Evolutionary conservation across 2,797 vertebrate species (phyloP).

Genomic region (Notolabrus celidotus): DNA sequence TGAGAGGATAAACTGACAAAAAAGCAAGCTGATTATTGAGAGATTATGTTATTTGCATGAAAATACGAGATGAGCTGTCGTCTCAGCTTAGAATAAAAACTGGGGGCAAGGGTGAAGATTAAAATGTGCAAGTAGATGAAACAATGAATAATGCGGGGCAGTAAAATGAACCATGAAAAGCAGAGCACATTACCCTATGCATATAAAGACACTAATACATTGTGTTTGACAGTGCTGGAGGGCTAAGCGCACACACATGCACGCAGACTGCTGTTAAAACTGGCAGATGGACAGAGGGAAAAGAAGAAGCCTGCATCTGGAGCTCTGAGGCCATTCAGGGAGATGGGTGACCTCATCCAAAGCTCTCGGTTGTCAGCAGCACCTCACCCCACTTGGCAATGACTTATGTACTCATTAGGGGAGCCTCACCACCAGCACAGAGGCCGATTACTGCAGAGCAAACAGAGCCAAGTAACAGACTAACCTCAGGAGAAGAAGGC

Average conservation of each 20-base stretch:
- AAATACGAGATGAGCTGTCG: constrained; percentile 71
- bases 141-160: constrained; percentile 60
- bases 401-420: constrained; percentile 52
- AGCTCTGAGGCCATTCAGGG: constrained; percentile 64
- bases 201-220: constrained; percentile 40
- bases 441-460: constrained; percentile 44
- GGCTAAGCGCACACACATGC: constrained; percentile 22
- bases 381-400: constrained; percentile 70
- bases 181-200: constrained; percentile 27
- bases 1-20: constrained; percentile 74
- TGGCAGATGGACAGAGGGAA: constrained; percentile 62
- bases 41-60: constrained; percentile 84
- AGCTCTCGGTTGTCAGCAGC: constrained; percentile 65
- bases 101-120: constrained; percentile 60
- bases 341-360: constrained; percentile 67
- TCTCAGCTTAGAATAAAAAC: constrained; percentile 52
- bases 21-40: constrained; percentile 81
- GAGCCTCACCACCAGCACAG: constrained; percentile 45
- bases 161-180: constrained; percentile 37
- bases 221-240: constrained; percentile 39
- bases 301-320: constrained; percentile 47
- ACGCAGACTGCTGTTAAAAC: constrained; percentile 35
- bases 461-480: constrained; percentile 41
- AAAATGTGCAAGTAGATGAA: constrained; percentile 52
- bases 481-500: constrained; percentile 17